Percentiles rank a stretch among this genome's conserved stretches.
Evolutionary conservation across 2,888 invertebrate genomes (phyloP).

Genomic region (Fragum whitleyi): DNA sequence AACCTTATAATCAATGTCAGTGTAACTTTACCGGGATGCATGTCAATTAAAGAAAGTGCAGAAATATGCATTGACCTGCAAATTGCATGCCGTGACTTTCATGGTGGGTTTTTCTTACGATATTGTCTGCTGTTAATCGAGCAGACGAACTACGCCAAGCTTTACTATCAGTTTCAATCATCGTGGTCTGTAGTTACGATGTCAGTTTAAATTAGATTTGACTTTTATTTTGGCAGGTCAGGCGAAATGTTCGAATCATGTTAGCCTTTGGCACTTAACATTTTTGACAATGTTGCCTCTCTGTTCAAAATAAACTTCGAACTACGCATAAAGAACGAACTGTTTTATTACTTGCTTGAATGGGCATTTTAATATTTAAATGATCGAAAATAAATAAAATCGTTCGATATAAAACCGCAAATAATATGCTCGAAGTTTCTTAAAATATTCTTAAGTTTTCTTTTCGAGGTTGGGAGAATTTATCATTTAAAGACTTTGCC

Average conservation of each 20-base stretch:
- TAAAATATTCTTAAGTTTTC: too few species aligned
- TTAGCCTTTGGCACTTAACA: too few species aligned
- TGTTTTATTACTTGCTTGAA: too few species aligned
- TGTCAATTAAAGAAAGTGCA: slow-evolving; percentile 20
- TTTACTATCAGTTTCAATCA: slow-evolving; percentile 6
- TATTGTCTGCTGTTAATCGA: slow-evolving; percentile 10
- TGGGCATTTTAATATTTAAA: too few species aligned
- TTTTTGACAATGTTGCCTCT: too few species aligned
- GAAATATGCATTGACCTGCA: slow-evolving; percentile 21
- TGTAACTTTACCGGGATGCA: not conserved
- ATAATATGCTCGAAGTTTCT: too few species aligned
- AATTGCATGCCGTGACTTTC: not conserved
- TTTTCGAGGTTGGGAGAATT: too few species aligned
- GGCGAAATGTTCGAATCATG: not conserved
- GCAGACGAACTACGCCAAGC: slow-evolving; percentile 10
- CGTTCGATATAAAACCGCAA: too few species aligned
- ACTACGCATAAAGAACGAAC: too few species aligned
- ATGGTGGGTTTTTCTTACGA: not conserved
- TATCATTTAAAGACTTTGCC: too few species aligned
- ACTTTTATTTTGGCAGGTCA: not conserved
- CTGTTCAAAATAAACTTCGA: too few species aligned
- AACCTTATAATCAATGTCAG: slow-evolving; percentile 12
- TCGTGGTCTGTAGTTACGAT: not conserved
- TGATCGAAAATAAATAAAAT: too few species aligned
- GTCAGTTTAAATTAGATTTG: slow-evolving; percentile 7